Evolutionary conservation across 2,888 invertebrate genomes (phyloP).

Genomic region (Callyntrura guangdongensis): DNA sequence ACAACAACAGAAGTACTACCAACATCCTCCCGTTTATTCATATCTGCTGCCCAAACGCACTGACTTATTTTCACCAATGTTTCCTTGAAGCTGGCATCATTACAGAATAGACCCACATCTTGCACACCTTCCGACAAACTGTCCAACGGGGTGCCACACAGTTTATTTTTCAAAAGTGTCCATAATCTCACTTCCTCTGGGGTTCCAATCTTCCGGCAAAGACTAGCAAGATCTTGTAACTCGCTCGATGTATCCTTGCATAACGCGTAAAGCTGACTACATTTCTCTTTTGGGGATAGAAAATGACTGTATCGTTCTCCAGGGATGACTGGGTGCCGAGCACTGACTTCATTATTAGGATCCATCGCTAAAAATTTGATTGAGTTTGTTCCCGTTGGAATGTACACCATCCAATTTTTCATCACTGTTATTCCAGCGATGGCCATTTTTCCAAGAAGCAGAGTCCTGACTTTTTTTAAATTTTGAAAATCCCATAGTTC

Average conservation of each 20-base stretch:
- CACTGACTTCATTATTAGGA: conserved; percentile 51
- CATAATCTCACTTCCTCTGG: conserved; percentile 82
- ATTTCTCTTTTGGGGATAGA: conserved; percentile 74
- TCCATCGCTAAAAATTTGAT: conserved; percentile 81
- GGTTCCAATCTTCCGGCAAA: conserved; percentile 71
- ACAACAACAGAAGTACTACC: conserved; percentile 81
- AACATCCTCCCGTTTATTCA: conserved; percentile 82
- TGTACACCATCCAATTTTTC: conserved; percentile 80
- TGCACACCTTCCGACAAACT: conserved; percentile 26
- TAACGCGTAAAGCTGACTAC: conserved; percentile 61
- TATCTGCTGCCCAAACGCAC: conserved; percentile 82
- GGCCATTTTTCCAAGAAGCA: conserved; percentile 80
- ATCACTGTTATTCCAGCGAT: conserved; percentile 80
- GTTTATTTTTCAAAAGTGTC: conserved; percentile 74
- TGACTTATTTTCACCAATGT: conserved; percentile 83
- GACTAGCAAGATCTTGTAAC: conserved; percentile 60
- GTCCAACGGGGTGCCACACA: conserved; percentile 32
- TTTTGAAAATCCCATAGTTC: conserved; percentile 82
- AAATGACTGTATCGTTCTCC: conserved; percentile 74
- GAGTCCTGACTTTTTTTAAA: conserved; percentile 80
- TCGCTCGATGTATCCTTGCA: conserved; percentile 54
- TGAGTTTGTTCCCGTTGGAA: conserved; percentile 81
- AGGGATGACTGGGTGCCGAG: conserved; percentile 63
- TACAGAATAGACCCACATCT: conserved; percentile 63
- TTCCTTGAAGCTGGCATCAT: conserved; percentile 78